These are phyloP conservation scores for Ascaphus truei DNA, from an alignment of 2,113 vertebrate species.

Conservation along the genomic window DNA sequence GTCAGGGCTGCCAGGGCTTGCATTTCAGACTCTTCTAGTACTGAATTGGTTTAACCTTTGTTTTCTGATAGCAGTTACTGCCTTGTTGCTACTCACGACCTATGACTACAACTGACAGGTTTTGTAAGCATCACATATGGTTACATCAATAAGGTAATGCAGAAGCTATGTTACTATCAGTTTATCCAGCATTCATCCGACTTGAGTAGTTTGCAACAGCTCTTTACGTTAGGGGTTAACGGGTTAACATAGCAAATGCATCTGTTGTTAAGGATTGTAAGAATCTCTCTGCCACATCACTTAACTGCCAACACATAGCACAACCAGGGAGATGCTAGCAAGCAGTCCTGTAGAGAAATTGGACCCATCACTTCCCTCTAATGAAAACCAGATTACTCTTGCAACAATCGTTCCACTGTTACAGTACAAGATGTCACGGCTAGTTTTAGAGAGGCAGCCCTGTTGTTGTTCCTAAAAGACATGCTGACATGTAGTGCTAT, in stretches of 20 bases:
- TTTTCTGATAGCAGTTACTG: neutral
- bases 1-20: neutral
- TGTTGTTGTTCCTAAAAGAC: conserved; percentile 25
- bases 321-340: conserved; percentile 52
- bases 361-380: conserved; percentile 59
- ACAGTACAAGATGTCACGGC: conserved; percentile 46
- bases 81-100: neutral
- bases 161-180: neutral
- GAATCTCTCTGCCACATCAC: neutral
- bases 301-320: conserved; percentile 54
- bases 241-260: conserved; percentile 34
- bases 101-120: neutral
- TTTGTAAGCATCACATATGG: no score
- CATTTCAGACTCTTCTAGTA: neutral
- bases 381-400: conserved; percentile 75
- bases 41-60: neutral
- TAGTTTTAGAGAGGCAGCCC: conserved; percentile 33
- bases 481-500: conserved; percentile 12
- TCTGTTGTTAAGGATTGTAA: conserved; percentile 34
- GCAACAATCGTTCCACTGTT: conserved; percentile 70
- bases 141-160: neutral
- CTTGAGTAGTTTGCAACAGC: neutral
- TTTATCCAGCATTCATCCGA: no score
- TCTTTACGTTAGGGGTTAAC: conserved; percentile 7
- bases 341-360: conserved; percentile 60